Evolutionary conservation across 1,140 invertebrate genomes (phyloP).

Genomic region (Marisa cornuarietis): DNA sequence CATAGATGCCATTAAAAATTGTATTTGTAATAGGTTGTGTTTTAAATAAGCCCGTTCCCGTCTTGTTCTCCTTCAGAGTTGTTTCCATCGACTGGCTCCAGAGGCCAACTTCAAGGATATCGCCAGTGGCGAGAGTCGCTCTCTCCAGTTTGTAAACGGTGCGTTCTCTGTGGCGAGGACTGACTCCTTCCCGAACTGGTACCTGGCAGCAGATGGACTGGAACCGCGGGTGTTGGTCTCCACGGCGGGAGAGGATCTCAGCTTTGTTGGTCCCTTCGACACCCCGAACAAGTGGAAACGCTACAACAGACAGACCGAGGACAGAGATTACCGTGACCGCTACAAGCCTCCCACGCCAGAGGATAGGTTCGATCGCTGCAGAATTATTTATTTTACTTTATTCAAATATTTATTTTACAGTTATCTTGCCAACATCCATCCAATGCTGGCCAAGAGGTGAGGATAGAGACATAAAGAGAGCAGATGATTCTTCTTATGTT

Average conservation of each 20-base stretch:
- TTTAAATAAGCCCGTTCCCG: too few relatives aligned
- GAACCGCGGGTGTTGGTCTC: conserved; percentile 40
- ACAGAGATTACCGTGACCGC: conserved; percentile 35
- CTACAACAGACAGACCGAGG: conserved; percentile 30
- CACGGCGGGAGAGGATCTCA: conserved; percentile 49
- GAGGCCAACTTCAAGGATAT: conserved; percentile 22
- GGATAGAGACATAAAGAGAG: too few relatives aligned
- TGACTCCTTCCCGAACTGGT: conserved; percentile 52
- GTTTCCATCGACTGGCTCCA: conserved; percentile 37
- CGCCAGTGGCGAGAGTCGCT: conserved; percentile 26
- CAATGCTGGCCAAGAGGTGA: too few relatives aligned
- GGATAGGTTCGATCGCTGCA: conserved; percentile 24
- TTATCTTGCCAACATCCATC: too few relatives aligned
- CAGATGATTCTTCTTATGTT: too few relatives aligned
- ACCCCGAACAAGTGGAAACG: conserved; percentile 44
- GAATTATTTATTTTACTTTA: too few relatives aligned
- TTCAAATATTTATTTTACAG: too few relatives aligned
- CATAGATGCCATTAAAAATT: too few relatives aligned
- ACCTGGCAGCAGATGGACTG: conserved; percentile 36
- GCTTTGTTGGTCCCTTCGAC: conserved; percentile 50
- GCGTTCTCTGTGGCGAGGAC: conserved; percentile 49
- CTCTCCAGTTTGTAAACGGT: conserved; percentile 29
- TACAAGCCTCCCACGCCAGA: conserved; percentile 51
- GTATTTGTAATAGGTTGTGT: too few relatives aligned
- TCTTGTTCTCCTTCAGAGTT: background rate